Base-by-base conservation (phyloP, 2,888 invertebrate genomes). In the Oscheius sp. region DNA sequence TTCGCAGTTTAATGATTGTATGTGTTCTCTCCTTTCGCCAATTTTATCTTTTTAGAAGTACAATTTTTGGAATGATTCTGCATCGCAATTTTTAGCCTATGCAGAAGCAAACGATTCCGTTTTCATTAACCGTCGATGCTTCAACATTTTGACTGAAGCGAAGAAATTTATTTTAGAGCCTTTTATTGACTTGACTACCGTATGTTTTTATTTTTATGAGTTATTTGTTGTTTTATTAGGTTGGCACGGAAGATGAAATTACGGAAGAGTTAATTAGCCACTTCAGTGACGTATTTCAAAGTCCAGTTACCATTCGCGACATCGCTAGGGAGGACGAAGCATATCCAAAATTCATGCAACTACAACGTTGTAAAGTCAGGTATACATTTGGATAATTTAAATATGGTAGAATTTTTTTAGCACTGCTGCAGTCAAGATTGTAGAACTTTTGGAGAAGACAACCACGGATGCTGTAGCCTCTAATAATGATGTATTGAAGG, bases 51-150 rank as follows among this genome's bases (percentile, higher is more conserved):
- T 68, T 45, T 55, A 73, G 73, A 45, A 73, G 13, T 41, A 73
- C 5, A 68, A 72, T 1, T 80, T 80, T 61, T 77, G 78, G 72
- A 58, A 76, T 16, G 72, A 73, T 12, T 41, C 73, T 1, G 72
- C 76, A 5, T 76, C 76, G 43, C 21, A 76, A 46, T 64, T 80
- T 1, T 35, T 49, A 13, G 46, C 23, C n/a, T 72, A 66, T 64
- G 72, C 72, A 0, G 72, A 75, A 53, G 53, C 53, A 1, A 66
- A 73, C 18, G 74, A 76, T 23, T 71, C 72, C 7, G 78, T 84
- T 56, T 84, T 85, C 72, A 80, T 84, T 12, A 78, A 83, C 49
- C 75, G 83, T 7, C 80, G 86, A 13, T 86, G 86, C 59, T 80
- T 82, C 43, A 75, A 79, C 7, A 78, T 82, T 21, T 74, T 86